Percentiles rank a stretch among this genome's conserved stretches.
Conservation (phyloP, 1,140 invertebrate genomes). For the Conus betulinus region DNA sequence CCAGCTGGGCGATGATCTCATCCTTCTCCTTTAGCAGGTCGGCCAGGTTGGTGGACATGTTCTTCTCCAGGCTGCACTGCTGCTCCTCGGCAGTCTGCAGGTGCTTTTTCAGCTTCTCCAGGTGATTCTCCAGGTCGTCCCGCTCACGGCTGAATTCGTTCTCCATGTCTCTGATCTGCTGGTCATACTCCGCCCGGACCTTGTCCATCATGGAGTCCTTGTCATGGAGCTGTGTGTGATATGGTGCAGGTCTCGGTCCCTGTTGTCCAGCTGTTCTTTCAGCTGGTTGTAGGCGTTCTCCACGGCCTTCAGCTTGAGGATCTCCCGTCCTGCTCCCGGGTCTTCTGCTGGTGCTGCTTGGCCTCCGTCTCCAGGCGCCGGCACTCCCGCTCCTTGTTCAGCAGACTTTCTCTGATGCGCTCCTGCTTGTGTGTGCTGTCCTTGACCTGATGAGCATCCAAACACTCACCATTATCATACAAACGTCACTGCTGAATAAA, state of each 20-base stretch:
- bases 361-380: conserved; percentile 63
- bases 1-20: conserved; percentile 70
- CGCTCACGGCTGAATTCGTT: conserved; percentile 65
- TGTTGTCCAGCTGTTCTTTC: conserved; percentile 66
- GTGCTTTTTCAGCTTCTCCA: conserved; percentile 64
- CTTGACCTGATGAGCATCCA: conserved; percentile 45
- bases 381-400: conserved; percentile 66
- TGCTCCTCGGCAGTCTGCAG: conserved; percentile 56
- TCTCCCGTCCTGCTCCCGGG: conserved; percentile 65
- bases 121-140: conserved; percentile 67
- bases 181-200: conserved; percentile 59
- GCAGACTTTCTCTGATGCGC: conserved; percentile 55
- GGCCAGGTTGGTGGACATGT: conserved; percentile 63
- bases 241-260: conserved; percentile 56
- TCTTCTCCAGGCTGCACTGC: conserved; percentile 63
- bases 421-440: conserved; percentile 64
- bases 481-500: no score
- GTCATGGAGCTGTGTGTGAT: conserved; percentile 60
- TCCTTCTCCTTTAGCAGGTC: conserved; percentile 67
- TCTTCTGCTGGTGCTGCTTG: conserved; percentile 59
- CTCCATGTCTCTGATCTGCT: conserved; percentile 63
- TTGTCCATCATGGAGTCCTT: conserved; percentile 63
- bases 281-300: conserved; percentile 65
- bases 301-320: conserved; percentile 67
- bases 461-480: no score